Base-by-base conservation (phyloP, 2,888 invertebrate genomes). In the Pachliopta kotzebuea region DNA sequence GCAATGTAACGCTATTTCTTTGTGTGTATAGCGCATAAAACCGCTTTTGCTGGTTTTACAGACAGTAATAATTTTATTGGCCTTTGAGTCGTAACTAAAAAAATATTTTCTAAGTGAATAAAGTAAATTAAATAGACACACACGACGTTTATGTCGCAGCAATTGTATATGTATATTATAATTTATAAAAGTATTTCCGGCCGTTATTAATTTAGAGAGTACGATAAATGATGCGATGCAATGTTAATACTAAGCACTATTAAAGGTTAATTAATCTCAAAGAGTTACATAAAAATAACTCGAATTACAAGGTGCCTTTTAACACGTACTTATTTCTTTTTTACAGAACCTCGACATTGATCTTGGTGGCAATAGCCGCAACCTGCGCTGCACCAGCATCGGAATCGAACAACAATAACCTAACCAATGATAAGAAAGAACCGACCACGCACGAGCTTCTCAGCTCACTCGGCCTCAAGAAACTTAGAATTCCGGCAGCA, bases 381-480 rank as follows among this genome's bases (percentile, higher is more conserved):
- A 74, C 79, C 49, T 75, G 79, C 71, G 83, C 84, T 4, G 83
- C 83, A 0, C 80, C 83, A 9, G 77, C 78, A 21, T 79, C 81
- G 45, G 75, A 80, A 21, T 71, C 74, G 45, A 78, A 72, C 70
- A 77, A 81, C 71, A 83, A 83, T 71, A 80, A 80, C 70, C 78
- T 83, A 56, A 76, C 78, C 26, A 69, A 74, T 23, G 83, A 84
- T 71, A 80, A 75, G 59, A 80, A 84, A 24, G 93, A 93, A 68
- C 92, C 92, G 0, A 87, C 92, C 71, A 95, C 95, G 66, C 95
- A 95, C 75, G 94, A 95, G 37, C 91, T 95, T 7, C 90, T 96
- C 69, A 94, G 95, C 76, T 95, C 95, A 67, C 92, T 97, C 61
- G 97, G 97, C 21, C 88, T 97, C 67, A 93, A 94, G 69, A 95